Percentiles rank a stretch among this genome's conserved stretches.
phyloP scores from a whole-genome alignment of 2,888 invertebrate genomes.

The Xylota sylvarum region DNA sequence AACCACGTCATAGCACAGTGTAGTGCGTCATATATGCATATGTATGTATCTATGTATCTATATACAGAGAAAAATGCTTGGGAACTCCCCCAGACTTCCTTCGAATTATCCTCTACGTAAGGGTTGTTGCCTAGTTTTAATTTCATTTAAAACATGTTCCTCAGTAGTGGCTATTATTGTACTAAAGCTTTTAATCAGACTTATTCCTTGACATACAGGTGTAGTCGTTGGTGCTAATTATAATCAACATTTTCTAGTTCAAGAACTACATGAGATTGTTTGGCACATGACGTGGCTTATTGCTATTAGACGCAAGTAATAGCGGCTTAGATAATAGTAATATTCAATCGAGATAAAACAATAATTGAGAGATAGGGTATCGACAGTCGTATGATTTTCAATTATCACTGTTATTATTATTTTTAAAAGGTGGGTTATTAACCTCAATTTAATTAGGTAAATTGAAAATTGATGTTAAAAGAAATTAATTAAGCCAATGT shows the following conservation, averaged over 20 bases:
- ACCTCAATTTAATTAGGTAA: background rate
- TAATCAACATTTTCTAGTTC: background rate
- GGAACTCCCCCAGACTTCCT: background rate
- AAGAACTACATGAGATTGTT: background rate
- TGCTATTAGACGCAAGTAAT: background rate
- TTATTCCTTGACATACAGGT: background rate
- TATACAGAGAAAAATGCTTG: background rate
- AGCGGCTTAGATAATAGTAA: background rate
- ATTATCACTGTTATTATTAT: background rate
- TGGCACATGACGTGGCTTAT: background rate
- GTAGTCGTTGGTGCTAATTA: background rate
- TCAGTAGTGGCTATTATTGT: background rate
- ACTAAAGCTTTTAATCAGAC: background rate
- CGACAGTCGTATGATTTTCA: background rate
- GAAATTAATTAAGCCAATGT: background rate
- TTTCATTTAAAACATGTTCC: background rate
- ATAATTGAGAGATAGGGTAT: background rate
- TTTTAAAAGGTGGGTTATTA: background rate
- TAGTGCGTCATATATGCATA: background rate
- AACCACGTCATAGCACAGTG: background rate
- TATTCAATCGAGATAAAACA: background rate
- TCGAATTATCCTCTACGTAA: background rate
- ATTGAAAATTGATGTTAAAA: background rate
- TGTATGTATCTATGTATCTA: too few relatives aligned
- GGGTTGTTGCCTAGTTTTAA: background rate